These are phyloP conservation scores for Fratercula arctica DNA, from an alignment of 2,797 vertebrate species.

Conservation along the genomic window DNA sequence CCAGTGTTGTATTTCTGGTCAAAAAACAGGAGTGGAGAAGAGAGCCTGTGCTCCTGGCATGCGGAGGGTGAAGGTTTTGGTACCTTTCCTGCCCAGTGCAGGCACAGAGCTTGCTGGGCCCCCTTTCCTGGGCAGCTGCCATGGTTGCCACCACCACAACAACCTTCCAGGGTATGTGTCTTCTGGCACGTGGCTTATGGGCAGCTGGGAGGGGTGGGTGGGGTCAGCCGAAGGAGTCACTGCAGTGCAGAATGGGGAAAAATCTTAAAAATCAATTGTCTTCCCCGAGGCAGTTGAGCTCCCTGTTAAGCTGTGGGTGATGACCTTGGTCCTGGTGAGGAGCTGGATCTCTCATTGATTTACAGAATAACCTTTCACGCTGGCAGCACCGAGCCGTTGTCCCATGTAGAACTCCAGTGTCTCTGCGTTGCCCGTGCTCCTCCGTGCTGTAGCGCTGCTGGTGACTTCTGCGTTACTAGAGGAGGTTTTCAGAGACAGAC, in stretches of 20 bases:
- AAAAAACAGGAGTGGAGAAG: not conserved
- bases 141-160: not conserved
- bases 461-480: not conserved
- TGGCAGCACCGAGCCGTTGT: not conserved
- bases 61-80: not conserved
- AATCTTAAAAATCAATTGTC: not conserved
- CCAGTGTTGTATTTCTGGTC: not conserved
- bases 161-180: not conserved
- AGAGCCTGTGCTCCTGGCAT: not conserved
- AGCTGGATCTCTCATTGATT: not conserved
- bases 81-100: not conserved
- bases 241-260: not conserved
- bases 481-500: not conserved
- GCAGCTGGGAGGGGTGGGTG: not conserved
- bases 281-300: not conserved
- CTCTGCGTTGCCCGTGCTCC: not conserved
- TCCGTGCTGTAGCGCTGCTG: not conserved
- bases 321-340: not conserved
- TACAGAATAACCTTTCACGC: not conserved
- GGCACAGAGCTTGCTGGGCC: not conserved
- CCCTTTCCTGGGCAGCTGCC: not conserved
- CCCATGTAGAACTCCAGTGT: rapidly evolving
- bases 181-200: not conserved
- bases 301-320: not conserved
- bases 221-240: not conserved